A percentile compares a stretch with the other conserved stretches of the same genome.
These are phyloP conservation scores for Polylopha cassiicola DNA, from an alignment of 2,888 invertebrate species.

Conservation along the genomic window DNA sequence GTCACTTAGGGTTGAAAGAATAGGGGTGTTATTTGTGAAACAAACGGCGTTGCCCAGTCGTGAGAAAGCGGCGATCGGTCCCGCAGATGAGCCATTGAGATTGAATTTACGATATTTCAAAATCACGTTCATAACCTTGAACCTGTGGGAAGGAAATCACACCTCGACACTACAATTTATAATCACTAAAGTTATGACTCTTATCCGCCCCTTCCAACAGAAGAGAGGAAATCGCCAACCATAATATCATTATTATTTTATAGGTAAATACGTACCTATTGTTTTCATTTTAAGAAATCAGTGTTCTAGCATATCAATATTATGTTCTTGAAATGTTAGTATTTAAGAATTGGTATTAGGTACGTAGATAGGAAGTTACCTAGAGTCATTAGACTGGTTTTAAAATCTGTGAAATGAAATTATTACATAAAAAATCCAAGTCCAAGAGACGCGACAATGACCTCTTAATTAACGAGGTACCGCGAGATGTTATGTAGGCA, in stretches of 20 bases:
- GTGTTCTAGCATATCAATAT: no score
- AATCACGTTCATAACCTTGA: slow-evolving; percentile 71
- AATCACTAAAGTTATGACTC: slow-evolving; percentile 21
- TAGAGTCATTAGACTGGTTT: no score
- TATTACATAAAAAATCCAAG: not conserved
- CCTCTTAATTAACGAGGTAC: slow-evolving; percentile 33
- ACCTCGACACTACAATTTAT: slow-evolving; percentile 42
- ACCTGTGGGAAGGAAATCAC: slow-evolving; percentile 62
- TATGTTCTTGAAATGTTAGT: no score
- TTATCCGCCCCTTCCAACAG: slow-evolving; percentile 13
- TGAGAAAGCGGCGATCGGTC: slow-evolving; percentile 61
- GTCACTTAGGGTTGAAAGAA: slow-evolving; percentile 22
- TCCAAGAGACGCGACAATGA: slow-evolving; percentile 24
- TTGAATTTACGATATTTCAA: slow-evolving; percentile 70
- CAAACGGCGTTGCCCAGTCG: slow-evolving; percentile 37
- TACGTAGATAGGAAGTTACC: no score
- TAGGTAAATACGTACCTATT: no score
- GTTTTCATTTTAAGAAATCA: no score
- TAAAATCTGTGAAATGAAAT: not conserved
- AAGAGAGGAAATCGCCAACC: not conserved
- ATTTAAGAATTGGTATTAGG: no score
- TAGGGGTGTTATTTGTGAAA: slow-evolving; percentile 28
- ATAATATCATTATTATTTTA: no score
- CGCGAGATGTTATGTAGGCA: slow-evolving; percentile 22
- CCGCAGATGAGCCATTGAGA: slow-evolving; percentile 55